phyloP scores from a whole-genome alignment of 2,113 vertebrate genomes.

The Sminthopsis crassicaudata region DNA sequence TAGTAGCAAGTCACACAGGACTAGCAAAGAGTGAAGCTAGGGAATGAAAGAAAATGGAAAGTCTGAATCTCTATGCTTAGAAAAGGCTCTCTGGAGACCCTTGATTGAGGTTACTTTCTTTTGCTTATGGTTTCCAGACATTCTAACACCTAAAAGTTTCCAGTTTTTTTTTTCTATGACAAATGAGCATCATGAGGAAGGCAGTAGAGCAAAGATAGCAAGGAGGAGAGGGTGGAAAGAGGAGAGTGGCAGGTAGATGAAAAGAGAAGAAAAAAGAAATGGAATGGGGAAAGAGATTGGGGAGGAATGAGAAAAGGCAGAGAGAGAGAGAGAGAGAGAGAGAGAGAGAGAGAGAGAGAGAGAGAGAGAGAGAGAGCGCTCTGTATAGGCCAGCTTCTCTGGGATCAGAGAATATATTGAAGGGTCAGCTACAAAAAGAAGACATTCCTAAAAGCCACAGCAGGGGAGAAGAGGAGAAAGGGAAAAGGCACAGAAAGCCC shows the following conservation, averaged over 20 bases:
- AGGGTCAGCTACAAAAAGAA: not conserved
- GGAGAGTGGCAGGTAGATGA: not conserved
- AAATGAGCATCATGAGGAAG: slow-evolving; percentile 1
- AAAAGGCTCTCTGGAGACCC: not conserved
- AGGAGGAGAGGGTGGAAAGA: not conserved
- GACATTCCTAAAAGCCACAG: not conserved
- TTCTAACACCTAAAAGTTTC: not conserved
- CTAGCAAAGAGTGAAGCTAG: slow-evolving; percentile 27
- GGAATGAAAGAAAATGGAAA: not conserved
- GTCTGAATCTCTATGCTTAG: not conserved
- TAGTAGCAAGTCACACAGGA: not conserved
- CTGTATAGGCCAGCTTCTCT: not conserved
- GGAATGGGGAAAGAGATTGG: not conserved
- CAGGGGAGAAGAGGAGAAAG: not conserved
- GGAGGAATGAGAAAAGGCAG: not conserved
- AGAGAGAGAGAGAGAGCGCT: too few relatives aligned
- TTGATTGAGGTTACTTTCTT: not conserved
- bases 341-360: too few relatives aligned
- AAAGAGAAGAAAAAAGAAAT: not conserved
- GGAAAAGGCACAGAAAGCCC: not conserved
- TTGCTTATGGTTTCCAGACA: not conserved
- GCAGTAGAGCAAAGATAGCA: not conserved
- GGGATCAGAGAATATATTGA: not conserved
- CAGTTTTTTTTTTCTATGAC: not conserved
- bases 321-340: too few relatives aligned